Percentiles rank a stretch among this genome's conserved stretches.
These are phyloP conservation scores for Oenanthe oenanthe DNA, from an alignment of 2,113 vertebrate species.

Conservation along the genomic window DNA sequence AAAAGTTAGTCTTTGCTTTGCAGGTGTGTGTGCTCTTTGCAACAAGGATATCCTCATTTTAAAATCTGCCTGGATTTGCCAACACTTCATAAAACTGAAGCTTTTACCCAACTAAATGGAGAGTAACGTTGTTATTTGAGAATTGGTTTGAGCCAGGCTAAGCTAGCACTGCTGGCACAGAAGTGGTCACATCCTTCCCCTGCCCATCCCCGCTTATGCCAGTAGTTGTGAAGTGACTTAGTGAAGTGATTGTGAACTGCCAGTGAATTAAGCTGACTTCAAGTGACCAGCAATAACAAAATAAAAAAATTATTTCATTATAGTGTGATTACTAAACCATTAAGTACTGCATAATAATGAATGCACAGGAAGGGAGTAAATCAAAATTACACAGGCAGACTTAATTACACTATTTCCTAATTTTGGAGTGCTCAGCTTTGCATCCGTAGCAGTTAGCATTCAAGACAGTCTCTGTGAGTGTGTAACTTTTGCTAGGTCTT, in stretches of 20 bases:
- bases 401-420: background rate
- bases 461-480: background rate
- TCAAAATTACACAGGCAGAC: background rate
- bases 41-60: background rate
- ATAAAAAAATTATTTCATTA: background rate
- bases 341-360: slow-evolving; percentile 6
- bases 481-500: background rate
- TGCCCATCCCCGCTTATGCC: background rate
- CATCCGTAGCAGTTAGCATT: background rate
- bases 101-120: background rate
- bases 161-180: background rate
- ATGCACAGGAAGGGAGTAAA: slow-evolving; percentile 13
- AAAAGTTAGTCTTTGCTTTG: background rate
- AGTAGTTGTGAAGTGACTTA: background rate
- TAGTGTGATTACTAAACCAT: background rate
- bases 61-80: background rate
- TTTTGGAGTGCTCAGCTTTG: background rate
- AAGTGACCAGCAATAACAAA: background rate
- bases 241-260: background rate
- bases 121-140: background rate
- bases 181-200: background rate
- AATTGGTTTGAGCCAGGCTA: background rate
- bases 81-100: background rate
- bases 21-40: background rate
- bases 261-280: background rate